A percentile compares a stretch with the other conserved stretches of the same genome.
phyloP scores from a whole-genome alignment of 1,140 invertebrate genomes.

The Temnothorax longispinosus region DNA sequence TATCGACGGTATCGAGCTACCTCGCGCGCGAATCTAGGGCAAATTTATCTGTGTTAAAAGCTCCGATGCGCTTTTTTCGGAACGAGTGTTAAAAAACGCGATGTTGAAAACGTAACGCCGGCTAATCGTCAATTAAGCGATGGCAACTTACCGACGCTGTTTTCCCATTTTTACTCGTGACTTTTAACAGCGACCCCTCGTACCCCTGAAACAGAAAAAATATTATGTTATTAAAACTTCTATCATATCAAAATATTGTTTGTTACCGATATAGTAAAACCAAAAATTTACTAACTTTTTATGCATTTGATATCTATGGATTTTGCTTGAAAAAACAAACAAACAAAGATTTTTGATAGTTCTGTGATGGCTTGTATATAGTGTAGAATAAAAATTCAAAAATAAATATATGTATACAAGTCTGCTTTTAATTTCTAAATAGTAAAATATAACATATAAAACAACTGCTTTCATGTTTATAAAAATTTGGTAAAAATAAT shows the following conservation, averaged over 20 bases:
- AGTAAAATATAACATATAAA: not conserved
- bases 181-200: constrained; percentile 99
- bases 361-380: not conserved
- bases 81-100: not conserved
- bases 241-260: not conserved
- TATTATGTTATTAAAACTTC: constrained; percentile 11
- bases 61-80: constrained; percentile 28
- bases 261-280: not conserved
- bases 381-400: not conserved
- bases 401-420: not conserved
- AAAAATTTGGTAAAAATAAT: not conserved
- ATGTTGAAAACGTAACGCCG: not conserved
- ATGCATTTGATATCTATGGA: not conserved
- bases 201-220: constrained; percentile 94
- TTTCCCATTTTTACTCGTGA: constrained; percentile 99
- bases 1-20: constrained; percentile 33
- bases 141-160: constrained; percentile 97
- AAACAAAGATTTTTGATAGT: not conserved
- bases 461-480: not conserved
- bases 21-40: constrained; percentile 38
- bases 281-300: not conserved
- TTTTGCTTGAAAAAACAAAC: not conserved
- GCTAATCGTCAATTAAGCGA: constrained; percentile 11
- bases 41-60: constrained; percentile 52
- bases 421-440: constrained; percentile 24